Conservation (phyloP, 2,888 invertebrate genomes). For the Drosophila atroscutellata region DNA sequence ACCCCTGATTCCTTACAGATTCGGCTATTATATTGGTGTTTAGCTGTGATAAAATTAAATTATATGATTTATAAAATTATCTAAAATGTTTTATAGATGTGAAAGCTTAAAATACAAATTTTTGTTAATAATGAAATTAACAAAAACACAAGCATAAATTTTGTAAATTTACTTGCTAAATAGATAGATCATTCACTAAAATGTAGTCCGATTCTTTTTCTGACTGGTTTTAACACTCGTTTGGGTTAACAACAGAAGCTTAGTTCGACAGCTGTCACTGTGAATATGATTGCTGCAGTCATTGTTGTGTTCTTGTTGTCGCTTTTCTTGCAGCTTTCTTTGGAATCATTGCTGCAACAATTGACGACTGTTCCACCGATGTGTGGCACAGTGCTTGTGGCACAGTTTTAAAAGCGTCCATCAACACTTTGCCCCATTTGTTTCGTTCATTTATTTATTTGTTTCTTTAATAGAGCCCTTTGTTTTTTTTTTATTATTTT, state of each 20-base stretch:
- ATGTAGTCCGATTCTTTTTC: background rate
- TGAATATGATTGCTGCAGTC: conserved; percentile 13
- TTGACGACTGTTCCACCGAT: conserved; percentile 35
- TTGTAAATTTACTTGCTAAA: background rate
- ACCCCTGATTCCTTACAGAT: background rate
- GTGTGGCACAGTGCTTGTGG: conserved; percentile 51
- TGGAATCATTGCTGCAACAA: conserved; percentile 29
- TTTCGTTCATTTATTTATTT: conserved; percentile 56
- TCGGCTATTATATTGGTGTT: no score
- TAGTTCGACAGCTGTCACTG: conserved; percentile 40
- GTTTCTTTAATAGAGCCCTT: conserved; percentile 58
- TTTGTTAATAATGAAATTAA: background rate
- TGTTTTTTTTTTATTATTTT: conserved; percentile 20
- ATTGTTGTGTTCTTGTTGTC: background rate
- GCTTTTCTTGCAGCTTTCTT: conserved; percentile 4
- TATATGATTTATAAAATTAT: background rate
- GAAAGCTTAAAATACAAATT: background rate
- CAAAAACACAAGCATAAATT: background rate
- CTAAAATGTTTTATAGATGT: background rate
- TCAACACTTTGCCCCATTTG: conserved; percentile 26
- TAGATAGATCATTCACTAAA: background rate
- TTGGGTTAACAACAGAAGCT: conserved; percentile 31
- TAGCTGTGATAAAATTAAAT: background rate
- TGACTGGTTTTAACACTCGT: background rate
- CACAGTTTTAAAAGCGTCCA: conserved; percentile 40